Percentiles rank a stretch among this genome's conserved stretches.
phyloP scores from a whole-genome alignment of 2,888 invertebrate species.

The Drosophila demipolita region DNA sequence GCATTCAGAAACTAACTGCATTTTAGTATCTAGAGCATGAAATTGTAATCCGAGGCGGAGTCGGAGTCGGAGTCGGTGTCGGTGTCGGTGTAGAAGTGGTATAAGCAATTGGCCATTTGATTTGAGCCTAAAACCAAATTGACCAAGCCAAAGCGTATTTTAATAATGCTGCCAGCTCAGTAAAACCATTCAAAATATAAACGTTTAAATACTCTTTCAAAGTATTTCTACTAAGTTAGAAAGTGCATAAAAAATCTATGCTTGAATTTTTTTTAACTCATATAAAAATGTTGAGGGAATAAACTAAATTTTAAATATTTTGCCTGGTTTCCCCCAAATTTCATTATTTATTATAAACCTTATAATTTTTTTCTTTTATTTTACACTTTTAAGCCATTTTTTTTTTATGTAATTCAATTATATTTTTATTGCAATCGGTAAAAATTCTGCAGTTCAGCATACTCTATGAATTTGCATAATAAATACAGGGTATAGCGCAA shows the following conservation, averaged over 20 bases:
- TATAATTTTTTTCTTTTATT: too few relatives aligned
- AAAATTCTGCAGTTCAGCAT: background rate
- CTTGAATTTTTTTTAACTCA: background rate
- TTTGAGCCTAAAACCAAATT: slow-evolving; percentile 44
- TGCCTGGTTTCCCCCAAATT: too few relatives aligned
- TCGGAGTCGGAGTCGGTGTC: slow-evolving; percentile 23
- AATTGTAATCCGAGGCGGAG: slow-evolving; percentile 61
- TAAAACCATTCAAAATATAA: too few relatives aligned
- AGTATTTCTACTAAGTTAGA: too few relatives aligned
- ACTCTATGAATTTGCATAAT: background rate
- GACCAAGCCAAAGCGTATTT: slow-evolving; percentile 45
- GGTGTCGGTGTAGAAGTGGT: background rate
- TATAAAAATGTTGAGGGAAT: background rate
- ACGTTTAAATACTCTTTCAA: too few relatives aligned
- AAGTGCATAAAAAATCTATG: background rate
- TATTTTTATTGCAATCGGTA: background rate
- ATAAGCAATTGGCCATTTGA: slow-evolving; percentile 58
- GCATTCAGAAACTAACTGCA: slow-evolving; percentile 57
- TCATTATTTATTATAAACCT: too few relatives aligned
- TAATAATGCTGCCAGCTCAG: slow-evolving; percentile 13
- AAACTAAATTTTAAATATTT: background rate
- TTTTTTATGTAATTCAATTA: too few relatives aligned
- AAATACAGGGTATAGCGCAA: slow-evolving; percentile 10
- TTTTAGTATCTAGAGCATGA: slow-evolving; percentile 77
- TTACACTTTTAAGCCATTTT: too few relatives aligned